These are phyloP conservation scores for Acridotheres tristis DNA, from an alignment of 2,797 vertebrate species.

Conservation along the genomic window DNA sequence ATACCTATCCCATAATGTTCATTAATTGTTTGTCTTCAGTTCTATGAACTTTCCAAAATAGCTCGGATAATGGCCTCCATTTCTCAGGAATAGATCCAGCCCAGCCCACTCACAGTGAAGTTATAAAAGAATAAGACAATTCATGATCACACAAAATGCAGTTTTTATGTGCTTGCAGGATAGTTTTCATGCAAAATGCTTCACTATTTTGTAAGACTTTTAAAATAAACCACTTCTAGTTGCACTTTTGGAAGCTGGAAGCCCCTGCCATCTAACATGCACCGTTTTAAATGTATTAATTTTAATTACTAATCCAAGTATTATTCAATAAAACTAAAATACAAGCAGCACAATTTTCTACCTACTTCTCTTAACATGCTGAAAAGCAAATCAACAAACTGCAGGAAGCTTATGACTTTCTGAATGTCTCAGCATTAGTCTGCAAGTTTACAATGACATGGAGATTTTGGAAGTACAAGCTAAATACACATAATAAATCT, in stretches of 20 bases:
- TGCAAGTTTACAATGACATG: neutral
- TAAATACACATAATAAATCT: neutral
- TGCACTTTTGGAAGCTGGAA: neutral
- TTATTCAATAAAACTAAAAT: neutral
- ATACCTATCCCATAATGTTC: neutral
- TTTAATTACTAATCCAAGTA: neutral
- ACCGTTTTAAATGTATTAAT: neutral
- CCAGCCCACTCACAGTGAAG: neutral
- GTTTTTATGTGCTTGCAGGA: neutral
- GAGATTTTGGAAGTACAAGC: neutral
- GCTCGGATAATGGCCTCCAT: neutral
- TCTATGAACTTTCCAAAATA: neutral
- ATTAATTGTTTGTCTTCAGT: neutral
- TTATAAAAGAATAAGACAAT: neutral
- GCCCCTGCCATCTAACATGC: neutral
- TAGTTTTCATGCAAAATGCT: neutral
- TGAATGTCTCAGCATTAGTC: neutral
- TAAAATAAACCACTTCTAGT: neutral
- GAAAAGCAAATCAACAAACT: neutral
- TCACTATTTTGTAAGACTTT: neutral
- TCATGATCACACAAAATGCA: neutral
- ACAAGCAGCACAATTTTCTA: neutral
- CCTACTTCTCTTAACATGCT: neutral
- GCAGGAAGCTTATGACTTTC: neutral
- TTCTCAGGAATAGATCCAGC: neutral